Evolutionary conservation across 2,888 invertebrate species (phyloP).

Genomic region (Smittia sp.): DNA sequence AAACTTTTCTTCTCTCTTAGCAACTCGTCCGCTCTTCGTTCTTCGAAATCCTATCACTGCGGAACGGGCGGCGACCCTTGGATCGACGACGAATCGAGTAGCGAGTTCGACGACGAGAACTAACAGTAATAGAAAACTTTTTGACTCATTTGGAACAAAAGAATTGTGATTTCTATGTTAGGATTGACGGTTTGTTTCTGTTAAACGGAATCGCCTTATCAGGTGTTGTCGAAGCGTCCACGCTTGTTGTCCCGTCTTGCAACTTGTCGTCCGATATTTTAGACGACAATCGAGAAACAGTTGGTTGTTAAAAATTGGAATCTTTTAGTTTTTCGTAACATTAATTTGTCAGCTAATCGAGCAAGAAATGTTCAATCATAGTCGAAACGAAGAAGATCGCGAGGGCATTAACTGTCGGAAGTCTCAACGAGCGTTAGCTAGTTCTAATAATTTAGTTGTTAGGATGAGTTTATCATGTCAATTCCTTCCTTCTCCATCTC

Average conservation of each 20-base stretch:
- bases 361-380: no score
- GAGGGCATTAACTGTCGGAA: not conserved
- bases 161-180: conserved; percentile 32
- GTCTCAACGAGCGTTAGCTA: not conserved
- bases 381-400: no score
- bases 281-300: not conserved
- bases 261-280: not conserved
- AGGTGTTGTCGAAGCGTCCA: no score
- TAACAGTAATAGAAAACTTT: conserved; percentile 4
- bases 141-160: not conserved
- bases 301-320: not conserved
- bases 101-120: conserved; percentile 35
- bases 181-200: not conserved
- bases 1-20: conserved; percentile 4
- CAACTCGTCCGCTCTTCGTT: conserved; percentile 23
- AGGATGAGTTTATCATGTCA: not conserved
- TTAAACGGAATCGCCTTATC: not conserved
- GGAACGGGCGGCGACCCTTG: conserved; percentile 3
- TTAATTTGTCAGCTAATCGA: no score
- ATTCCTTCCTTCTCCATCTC: not conserved
- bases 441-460: not conserved
- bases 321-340: no score
- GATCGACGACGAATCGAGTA: conserved; percentile 24
- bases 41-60: conserved; percentile 33
- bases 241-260: not conserved